Base-by-base conservation (phyloP, 2,797 vertebrate genomes). In the Myotis pilosus region DNA sequence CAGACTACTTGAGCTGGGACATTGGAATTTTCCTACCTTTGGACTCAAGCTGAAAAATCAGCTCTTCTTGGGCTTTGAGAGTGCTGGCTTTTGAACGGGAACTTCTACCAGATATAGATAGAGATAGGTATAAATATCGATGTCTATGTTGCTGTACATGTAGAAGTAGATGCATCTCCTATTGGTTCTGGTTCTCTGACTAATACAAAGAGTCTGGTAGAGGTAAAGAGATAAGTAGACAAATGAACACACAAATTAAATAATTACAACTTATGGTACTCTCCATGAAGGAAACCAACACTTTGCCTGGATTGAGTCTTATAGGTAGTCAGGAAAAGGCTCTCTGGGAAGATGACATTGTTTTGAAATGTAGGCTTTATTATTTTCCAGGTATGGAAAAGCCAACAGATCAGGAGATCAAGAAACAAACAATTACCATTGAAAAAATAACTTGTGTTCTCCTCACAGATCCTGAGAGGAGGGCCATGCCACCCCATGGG, bases 321-420 rank as follows among this genome's bases (percentile, higher is more conserved):
- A 89, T 2, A 25, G 15, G 22, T 51, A 55, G 47, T 74, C 36
- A 55, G 30, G 17, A 57, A 92, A 88, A 41, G 44, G 1, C 8
- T 85, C 64, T 78, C 47, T 13, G 20, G 30, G 55, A 15, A 47
- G 41, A 79, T 53, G 17, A 47, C 8, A 83, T 20, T 15, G 3
- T 53, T 51, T 80, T 80, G 57, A 89, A 74, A 84, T 89, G 28
- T 33, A 47, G 25, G 25, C 55, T 89, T 84, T 84, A 69, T 64
- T 30, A 71, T 72, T 72, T 75, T 47, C 55, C 22, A 51, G 36
- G 20, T 30, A 49, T 75, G 62, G 19, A 22, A 90, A 92, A 36
- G 62, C 12, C 78, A 69, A 36, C 0, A 60, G 62, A 60, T 36
- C 4, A 91, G 33, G 30, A 66, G 30, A 66, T 53, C 23, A 82